A percentile compares a stretch with the other conserved stretches of the same genome.
Conservation (phyloP, 2,888 invertebrate genomes). For the Tipula lateralis region DNA sequence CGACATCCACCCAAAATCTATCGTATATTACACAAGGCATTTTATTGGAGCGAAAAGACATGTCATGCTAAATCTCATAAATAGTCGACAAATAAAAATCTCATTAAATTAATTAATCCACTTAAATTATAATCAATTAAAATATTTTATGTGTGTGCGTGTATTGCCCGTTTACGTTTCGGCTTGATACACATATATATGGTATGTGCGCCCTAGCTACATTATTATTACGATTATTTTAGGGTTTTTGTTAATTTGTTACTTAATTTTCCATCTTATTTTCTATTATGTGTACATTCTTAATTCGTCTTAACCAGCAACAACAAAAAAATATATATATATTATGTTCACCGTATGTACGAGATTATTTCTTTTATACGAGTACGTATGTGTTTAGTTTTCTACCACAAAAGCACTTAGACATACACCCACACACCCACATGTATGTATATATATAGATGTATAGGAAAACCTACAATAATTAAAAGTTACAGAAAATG, state of each 20-base stretch:
- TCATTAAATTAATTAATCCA: conserved; percentile 24
- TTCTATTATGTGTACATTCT: neutral
- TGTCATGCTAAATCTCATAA: neutral
- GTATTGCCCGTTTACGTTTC: neutral
- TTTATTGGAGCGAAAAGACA: neutral
- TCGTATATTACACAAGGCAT: neutral
- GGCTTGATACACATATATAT: neutral
- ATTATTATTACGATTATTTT: conserved; percentile 3
- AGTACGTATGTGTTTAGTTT: neutral
- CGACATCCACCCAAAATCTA: too few species aligned
- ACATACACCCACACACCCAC: neutral
- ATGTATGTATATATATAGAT: too few species aligned
- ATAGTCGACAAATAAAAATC: conserved; percentile 11
- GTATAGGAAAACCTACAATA: neutral
- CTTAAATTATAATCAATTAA: neutral
- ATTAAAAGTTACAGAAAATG: conserved; percentile 1
- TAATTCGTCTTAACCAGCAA: neutral
- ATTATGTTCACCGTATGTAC: too few species aligned
- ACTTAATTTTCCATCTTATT: conserved; percentile 6
- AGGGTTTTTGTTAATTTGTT: conserved; percentile 1
- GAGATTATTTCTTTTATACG: neutral
- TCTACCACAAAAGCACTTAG: too few species aligned
- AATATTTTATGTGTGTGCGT: neutral
- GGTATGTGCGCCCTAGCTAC: neutral
- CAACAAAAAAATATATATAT: too few species aligned